Percentiles rank a stretch among this genome's conserved stretches.
Evolutionary conservation across 1,140 invertebrate species (phyloP).

Genomic region (Conus betulinus): DNA sequence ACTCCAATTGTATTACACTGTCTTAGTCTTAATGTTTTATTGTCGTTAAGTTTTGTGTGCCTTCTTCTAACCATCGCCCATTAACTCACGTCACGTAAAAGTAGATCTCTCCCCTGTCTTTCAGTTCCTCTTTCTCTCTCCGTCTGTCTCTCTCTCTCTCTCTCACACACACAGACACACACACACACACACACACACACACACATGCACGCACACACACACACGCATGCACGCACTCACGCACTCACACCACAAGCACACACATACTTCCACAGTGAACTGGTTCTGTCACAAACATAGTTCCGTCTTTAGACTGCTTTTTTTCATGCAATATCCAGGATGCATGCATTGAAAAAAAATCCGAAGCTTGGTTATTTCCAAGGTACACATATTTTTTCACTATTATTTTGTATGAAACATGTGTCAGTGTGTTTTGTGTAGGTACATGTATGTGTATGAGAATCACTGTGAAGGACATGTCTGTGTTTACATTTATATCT

Average conservation of each 20-base stretch:
- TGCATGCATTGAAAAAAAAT: neutral
- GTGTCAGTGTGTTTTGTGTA: no score
- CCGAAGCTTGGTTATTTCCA: neutral
- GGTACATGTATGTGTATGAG: no score
- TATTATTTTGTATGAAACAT: no score
- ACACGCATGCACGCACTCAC: neutral
- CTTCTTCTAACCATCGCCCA: no score
- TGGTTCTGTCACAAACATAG: neutral
- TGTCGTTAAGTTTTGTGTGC: no score
- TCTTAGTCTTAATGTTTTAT: neutral
- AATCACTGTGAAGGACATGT: no score
- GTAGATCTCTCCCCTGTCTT: neutral
- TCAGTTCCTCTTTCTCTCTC: neutral
- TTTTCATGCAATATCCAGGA: neutral
- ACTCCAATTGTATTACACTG: neutral
- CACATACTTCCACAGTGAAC: neutral
- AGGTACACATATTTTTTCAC: neutral
- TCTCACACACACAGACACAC: neutral
- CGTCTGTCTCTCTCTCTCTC: neutral
- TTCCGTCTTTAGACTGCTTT: neutral
- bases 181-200: no score
- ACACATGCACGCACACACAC: slow-evolving; percentile 1
- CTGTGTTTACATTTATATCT: no score
- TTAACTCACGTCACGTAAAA: neutral
- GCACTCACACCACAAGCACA: neutral